Percentiles rank a stretch among this genome's conserved stretches.
phyloP scores from a whole-genome alignment of 1,140 invertebrate species.

The Triops cancriformis region DNA sequence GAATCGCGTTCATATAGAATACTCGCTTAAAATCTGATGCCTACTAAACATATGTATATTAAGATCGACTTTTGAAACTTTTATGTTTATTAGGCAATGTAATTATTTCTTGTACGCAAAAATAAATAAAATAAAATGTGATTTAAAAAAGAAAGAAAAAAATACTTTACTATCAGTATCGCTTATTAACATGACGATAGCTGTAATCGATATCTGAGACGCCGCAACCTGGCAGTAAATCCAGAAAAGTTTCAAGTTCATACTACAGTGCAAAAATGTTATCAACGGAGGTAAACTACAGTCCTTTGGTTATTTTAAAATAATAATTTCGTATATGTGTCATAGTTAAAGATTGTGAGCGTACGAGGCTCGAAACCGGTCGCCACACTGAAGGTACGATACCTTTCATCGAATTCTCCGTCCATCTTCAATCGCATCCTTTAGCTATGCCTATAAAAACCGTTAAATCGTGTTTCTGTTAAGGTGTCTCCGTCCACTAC shows the following conservation, averaged over 20 bases:
- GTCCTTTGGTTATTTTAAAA: too few species aligned
- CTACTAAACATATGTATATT: too few species aligned
- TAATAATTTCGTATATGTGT: neutral
- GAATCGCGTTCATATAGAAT: too few species aligned
- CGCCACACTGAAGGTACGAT: conserved; percentile 44
- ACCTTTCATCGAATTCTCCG: too few species aligned
- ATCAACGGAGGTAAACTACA: neutral
- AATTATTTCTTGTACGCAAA: too few species aligned
- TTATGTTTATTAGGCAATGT: too few species aligned
- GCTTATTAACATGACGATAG: too few species aligned
- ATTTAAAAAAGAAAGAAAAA: too few species aligned
- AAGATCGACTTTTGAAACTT: too few species aligned
- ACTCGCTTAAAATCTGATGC: too few species aligned
- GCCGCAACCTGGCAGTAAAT: neutral
- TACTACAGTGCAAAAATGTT: neutral
- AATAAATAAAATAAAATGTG: too few species aligned
- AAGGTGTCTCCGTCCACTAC: conserved; percentile 50
- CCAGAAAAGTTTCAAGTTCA: neutral
- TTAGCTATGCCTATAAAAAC: neutral
- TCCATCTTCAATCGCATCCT: neutral
- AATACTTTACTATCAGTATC: too few species aligned
- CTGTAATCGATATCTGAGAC: neutral
- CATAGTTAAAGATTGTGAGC: conserved; percentile 51
- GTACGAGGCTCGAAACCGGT: conserved; percentile 47
- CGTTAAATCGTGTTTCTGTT: conserved; percentile 17